phyloP scores from a whole-genome alignment of 2,797 vertebrate genomes.

The Epinephelus awoara region DNA sequence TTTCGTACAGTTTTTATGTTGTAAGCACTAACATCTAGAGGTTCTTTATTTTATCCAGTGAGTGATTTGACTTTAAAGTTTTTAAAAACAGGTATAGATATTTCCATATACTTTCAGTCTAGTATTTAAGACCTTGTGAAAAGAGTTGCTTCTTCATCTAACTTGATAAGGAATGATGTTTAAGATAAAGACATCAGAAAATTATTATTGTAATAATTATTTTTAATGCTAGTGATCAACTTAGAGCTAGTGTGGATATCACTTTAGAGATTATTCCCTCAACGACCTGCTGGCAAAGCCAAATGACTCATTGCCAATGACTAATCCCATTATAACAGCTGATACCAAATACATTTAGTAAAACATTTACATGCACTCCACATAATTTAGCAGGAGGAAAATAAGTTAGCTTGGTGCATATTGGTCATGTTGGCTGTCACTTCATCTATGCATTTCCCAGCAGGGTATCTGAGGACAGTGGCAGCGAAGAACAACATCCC shows the following conservation, averaged over 20 bases:
- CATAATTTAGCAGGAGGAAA: background rate
- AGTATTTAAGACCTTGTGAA: background rate
- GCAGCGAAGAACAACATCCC: background rate
- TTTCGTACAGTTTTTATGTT: background rate
- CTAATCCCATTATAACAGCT: background rate
- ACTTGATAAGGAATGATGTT: background rate
- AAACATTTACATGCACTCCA: background rate
- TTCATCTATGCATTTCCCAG: conserved; percentile 16
- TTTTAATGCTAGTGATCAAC: background rate
- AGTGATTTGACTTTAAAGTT: background rate
- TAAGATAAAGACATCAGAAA: background rate
- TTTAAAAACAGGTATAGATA: background rate
- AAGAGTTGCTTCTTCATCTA: background rate
- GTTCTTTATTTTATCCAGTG: background rate
- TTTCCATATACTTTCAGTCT: background rate
- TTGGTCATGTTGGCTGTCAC: background rate
- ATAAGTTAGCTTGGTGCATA: background rate
- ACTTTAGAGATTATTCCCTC: background rate
- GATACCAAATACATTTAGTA: background rate
- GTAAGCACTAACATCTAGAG: too few species aligned
- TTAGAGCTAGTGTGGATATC: background rate
- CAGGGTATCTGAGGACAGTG: conserved; percentile 6
- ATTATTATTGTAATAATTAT: background rate
- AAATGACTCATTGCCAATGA: background rate
- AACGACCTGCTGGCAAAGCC: background rate